A percentile compares a stretch with the other conserved stretches of the same genome.
These are phyloP conservation scores for Datnioides undecimradiatus DNA, from an alignment of 2,113 vertebrate genomes.

Conservation along the genomic window DNA sequence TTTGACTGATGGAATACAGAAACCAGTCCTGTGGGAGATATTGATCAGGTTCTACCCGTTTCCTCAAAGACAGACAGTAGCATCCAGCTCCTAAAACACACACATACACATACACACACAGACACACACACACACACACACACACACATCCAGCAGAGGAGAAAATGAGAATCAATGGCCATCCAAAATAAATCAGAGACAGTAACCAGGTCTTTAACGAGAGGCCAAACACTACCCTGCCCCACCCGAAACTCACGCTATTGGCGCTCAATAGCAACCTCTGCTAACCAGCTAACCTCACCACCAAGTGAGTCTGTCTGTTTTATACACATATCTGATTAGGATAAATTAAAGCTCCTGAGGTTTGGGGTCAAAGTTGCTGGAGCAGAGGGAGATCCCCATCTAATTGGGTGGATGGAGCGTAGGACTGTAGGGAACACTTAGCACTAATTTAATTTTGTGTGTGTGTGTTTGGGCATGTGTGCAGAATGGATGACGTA, in stretches of 20 bases:
- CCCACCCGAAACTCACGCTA: not conserved
- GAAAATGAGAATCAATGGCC: conserved; percentile 62
- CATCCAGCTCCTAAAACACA: conserved; percentile 17
- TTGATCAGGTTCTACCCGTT: conserved; percentile 50
- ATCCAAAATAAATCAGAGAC: conserved; percentile 40
- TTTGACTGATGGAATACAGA: conserved; percentile 41
- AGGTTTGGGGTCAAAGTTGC: conserved; percentile 32
- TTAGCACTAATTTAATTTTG: conserved; percentile 33
- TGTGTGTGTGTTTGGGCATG: conserved; percentile 14
- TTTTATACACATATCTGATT: conserved; percentile 5
- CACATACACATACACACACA: conserved; percentile 3
- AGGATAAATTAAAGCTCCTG: conserved; percentile 8
- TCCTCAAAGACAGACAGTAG: conserved; percentile 24
- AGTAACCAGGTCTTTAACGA: conserved; percentile 43
- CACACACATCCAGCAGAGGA: conserved; percentile 38
- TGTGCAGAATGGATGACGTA: conserved; percentile 3
- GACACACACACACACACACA: not conserved
- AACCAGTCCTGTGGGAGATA: conserved; percentile 31
- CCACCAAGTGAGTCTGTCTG: not conserved
- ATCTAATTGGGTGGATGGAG: conserved; percentile 20
- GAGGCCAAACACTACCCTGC: conserved; percentile 15
- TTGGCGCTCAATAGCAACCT: not conserved
- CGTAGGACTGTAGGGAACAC: conserved; percentile 29
- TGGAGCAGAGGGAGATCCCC: conserved; percentile 20
- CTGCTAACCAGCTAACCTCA: not conserved